phyloP scores from a whole-genome alignment of 2,888 invertebrate species.

The Laspeyria flexula region DNA sequence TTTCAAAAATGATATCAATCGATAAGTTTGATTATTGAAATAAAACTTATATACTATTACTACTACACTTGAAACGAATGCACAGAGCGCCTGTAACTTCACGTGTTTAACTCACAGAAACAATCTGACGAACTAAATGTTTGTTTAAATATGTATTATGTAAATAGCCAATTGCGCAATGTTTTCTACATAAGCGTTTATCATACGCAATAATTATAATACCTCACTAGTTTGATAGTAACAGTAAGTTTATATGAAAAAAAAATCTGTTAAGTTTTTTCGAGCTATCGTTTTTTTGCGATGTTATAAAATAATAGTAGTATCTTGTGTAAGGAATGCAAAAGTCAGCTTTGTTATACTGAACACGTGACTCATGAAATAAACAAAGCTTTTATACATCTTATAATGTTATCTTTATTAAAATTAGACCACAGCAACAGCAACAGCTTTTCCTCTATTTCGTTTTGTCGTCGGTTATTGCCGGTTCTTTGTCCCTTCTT shows the following conservation, averaged over 20 bases:
- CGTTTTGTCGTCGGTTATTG: constrained; percentile 63
- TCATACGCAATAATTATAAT: constrained; percentile 4
- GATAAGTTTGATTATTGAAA: no score
- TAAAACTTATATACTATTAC: no score
- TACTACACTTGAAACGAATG: no score
- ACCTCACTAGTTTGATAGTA: not conserved
- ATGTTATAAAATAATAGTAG: no score
- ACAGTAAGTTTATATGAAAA: not conserved
- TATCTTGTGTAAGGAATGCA: no score
- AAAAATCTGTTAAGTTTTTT: no score
- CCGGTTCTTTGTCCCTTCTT: constrained; percentile 61
- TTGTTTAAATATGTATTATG: constrained; percentile 10
- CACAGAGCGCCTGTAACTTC: constrained; percentile 1
- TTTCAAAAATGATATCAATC: no score
- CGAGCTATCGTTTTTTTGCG: not conserved
- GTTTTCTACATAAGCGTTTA: constrained; percentile 11
- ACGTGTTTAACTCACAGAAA: not conserved
- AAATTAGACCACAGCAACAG: constrained; percentile 48
- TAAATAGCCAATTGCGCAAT: constrained; percentile 8
- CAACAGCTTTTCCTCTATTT: constrained; percentile 61
- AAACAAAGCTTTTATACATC: not conserved
- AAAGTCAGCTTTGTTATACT: not conserved
- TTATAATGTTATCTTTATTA: constrained; percentile 16
- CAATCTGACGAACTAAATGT: constrained; percentile 5
- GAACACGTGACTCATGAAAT: not conserved